Base-by-base conservation (phyloP, 2,113 vertebrate species). In the Panurus biarmicus region DNA sequence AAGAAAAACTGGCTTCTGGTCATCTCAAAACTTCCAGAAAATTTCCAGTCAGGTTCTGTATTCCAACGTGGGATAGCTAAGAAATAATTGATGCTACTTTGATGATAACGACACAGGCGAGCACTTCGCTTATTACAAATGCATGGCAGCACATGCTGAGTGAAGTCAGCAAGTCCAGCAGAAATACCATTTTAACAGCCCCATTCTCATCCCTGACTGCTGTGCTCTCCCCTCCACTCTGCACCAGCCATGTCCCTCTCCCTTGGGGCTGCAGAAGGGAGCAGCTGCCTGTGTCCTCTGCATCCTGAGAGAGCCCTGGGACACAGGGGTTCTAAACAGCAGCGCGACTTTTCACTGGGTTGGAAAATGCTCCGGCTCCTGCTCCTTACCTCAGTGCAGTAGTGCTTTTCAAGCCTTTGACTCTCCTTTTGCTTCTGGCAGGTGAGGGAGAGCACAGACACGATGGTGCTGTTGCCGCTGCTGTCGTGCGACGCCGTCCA, bases 381-480 rank as follows among this genome's bases (percentile, higher is more conserved):
- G 3, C 6, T 33, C n/a, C 88, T 93, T 97, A 99, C 99, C 98
- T 99, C 97, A 4, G 94, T 97, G 96, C 99, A 99, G 96, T 98
- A 99, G 42, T 98, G 98, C 67, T 95, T 99, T 92, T 99, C 99
- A 89, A 99, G 99, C 90, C 99, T 97, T 97, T 99, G 99, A 72
- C 98, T 99, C 48, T 98, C 97, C 79, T 98, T 99, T 31, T 99
- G 98, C 31, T 98, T 98, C 82, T 98, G 98, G 90, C 99, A 99
- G 42, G 99, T 99, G 42, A 98, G 97, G 2, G 99, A 99, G 10
- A 98, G 90, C 72, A 99, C 98, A 0, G 99, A 99, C 94, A 99
- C 98, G 7, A 99, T 97, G 71, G 98, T 98, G 91, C 97, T 96
- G n/a, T 98, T 98, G 56, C 83, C 90, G 66, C 98, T 89, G 17